Evolutionary conservation across 2,797 vertebrate genomes (phyloP), one percentile per base, ranked within the genome.

Genomic region (Micrastur ruficollis): DNA sequence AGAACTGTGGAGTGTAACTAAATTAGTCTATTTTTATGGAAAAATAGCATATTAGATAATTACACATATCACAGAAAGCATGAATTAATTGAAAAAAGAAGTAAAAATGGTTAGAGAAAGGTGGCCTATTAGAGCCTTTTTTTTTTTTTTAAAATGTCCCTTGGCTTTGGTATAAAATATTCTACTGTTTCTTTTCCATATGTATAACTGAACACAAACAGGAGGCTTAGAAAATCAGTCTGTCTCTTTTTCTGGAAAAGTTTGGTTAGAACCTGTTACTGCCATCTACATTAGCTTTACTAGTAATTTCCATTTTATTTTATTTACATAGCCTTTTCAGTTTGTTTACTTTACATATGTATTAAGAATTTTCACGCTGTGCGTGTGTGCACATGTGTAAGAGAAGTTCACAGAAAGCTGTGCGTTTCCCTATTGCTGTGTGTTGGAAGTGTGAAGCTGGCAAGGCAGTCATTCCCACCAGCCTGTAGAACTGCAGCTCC

Each of bases 301-400:
- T 27, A 4, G 8, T 21, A n/a, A 36, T 21, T 82, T 62, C 14
- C 52, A 11, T 29, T 66, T 75, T 32, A 1, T 3, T 6, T 32
- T n/a, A 7, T 7, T 20, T 29, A 16, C 0, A 1, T 20, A 15
- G 11, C 26, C 14, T 36, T 76, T 56, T 42, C 7, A 38, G 9
- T 67, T 49, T 2, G 9, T n/a, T 47, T 36, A 6, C 1, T 32
- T 66, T 9, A 4, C 2, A 1, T 18, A 4, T 3, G 3, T 63
- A 3, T 38, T 34, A 32, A 36, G 52, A 32, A 7, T 32, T 58
- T 61, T n/a, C 15, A 8, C 5, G 0, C 5, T 8, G 4, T 25
- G 5, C 0, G 14, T 19, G 14, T 19, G 53, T 19, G 17, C 2
- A 3, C 4, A 8, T 21, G 29, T 27, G 32, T 23, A 59, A 29